Base-by-base conservation (phyloP, 2,888 invertebrate species). In the Nysson spinosus region DNA sequence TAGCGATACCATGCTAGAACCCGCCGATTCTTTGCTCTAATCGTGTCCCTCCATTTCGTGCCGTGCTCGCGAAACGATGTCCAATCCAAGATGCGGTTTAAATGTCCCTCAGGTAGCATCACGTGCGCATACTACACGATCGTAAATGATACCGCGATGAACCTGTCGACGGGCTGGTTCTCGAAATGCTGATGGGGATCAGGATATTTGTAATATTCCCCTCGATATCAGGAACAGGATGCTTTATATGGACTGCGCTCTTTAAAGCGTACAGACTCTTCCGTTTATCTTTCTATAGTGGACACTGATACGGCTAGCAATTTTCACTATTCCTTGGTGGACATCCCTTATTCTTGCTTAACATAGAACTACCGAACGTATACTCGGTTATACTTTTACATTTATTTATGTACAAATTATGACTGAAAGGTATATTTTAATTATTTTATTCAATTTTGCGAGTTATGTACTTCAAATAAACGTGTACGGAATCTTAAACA, bases 161-260 rank as follows among this genome's bases (percentile, higher is more conserved):
- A 70, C 56, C 60, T 70, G 69, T 69, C 69, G 69, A 65, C 69
- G 35, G 60, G 54, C 57, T 69, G 62, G 52, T 58, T 69, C 56
- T 50, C 64, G 55, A 69, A 55, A 50, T 44, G 64, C 56, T 34
- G 50, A 55, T 55, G 44, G 34, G 43, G 54, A 49, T 49, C 30
- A 49, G 64, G 50, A 65, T 65, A 65, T 65, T 61, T 61, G 64
- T 61, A 65, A 65, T 65, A 61, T 34, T 30, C 28, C 7, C 22
- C 20, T 14, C 49, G 50, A 60, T 60, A 49, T 14, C 34, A 39
- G 22, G 44, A 17, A 60, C 60, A 43, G 61, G 55, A 44, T 55
- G 40, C 58, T 52, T 63, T 58, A 58, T 47, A 52, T 47, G 52
- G 51, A 28, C 51, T 22, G 42, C 44, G 42, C 12, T 39, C 44